phyloP scores from a whole-genome alignment of 2,888 invertebrate genomes.

The Melanostoma scalare region DNA sequence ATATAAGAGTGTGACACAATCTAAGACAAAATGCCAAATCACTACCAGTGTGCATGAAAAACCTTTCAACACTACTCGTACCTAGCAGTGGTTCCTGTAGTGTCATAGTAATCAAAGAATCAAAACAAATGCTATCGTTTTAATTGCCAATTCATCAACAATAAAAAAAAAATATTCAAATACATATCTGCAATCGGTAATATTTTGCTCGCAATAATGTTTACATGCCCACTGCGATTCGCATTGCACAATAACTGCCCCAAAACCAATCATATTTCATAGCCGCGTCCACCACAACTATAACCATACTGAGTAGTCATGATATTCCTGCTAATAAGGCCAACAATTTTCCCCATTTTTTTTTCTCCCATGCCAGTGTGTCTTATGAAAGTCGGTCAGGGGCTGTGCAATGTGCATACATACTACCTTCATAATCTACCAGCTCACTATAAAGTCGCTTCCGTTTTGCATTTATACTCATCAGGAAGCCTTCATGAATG shows the following conservation, averaged over 20 bases:
- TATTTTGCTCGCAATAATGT: neutral
- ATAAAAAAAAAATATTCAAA: neutral
- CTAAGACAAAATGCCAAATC: too few relatives aligned
- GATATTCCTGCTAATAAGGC: conserved; percentile 53
- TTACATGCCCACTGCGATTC: neutral
- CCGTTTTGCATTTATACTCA: conserved; percentile 46
- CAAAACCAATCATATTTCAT: conserved; percentile 45
- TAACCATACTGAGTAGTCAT: conserved; percentile 5
- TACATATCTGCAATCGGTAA: neutral
- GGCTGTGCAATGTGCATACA: conserved; percentile 21
- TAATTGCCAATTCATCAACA: conserved; percentile 5
- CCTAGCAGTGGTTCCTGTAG: too few relatives aligned
- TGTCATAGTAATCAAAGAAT: neutral
- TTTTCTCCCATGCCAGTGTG: conserved; percentile 2
- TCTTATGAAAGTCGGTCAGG: conserved; percentile 53
- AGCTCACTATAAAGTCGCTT: conserved; percentile 43
- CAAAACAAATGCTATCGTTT: neutral
- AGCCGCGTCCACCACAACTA: conserved; percentile 18
- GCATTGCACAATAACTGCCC: conserved; percentile 35
- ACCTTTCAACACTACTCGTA: too few relatives aligned
- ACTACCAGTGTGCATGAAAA: too few relatives aligned
- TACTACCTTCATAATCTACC: conserved; percentile 1
- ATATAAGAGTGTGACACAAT: too few relatives aligned
- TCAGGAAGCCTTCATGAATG: conserved; percentile 16
- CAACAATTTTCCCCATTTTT: conserved; percentile 12